Evolutionary conservation across 2,888 invertebrate species (phyloP).

Genomic region (Bimastos eiseni): DNA sequence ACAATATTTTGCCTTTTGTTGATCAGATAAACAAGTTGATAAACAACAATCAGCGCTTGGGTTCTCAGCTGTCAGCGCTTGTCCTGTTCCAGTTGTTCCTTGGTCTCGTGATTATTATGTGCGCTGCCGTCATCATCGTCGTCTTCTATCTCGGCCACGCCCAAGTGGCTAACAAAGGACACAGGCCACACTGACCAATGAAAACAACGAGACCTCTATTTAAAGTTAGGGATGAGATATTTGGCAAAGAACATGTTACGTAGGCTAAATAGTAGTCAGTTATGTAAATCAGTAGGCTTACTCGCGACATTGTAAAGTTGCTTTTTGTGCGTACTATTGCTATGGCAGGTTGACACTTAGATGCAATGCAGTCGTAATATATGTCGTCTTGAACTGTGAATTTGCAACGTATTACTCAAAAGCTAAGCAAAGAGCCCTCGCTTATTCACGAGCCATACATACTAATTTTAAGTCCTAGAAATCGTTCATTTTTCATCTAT

Average conservation of each 20-base stretch:
- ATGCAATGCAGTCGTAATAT: background rate
- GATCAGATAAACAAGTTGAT: background rate
- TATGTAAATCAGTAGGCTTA: too few relatives aligned
- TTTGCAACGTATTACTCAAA: too few relatives aligned
- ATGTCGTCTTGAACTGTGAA: too few relatives aligned
- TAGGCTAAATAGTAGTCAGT: too few relatives aligned
- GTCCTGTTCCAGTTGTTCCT: constrained; percentile 17
- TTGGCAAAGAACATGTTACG: background rate
- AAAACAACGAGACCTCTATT: background rate
- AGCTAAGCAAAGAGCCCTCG: too few relatives aligned
- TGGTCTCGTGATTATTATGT: background rate
- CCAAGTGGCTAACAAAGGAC: background rate
- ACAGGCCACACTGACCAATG: background rate
- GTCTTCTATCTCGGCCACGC: background rate
- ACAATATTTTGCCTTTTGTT: background rate
- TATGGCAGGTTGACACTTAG: background rate
- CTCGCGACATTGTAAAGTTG: background rate
- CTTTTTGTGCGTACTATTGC: background rate
- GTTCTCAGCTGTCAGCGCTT: background rate
- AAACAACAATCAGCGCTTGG: background rate
- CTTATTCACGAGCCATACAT: too few relatives aligned
- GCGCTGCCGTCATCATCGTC: background rate
- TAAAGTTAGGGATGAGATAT: background rate
- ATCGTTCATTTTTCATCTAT: too few relatives aligned
- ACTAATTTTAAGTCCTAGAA: too few relatives aligned